phyloP scores from a whole-genome alignment of 2,797 vertebrate species.

The Scarus forsteni region DNA sequence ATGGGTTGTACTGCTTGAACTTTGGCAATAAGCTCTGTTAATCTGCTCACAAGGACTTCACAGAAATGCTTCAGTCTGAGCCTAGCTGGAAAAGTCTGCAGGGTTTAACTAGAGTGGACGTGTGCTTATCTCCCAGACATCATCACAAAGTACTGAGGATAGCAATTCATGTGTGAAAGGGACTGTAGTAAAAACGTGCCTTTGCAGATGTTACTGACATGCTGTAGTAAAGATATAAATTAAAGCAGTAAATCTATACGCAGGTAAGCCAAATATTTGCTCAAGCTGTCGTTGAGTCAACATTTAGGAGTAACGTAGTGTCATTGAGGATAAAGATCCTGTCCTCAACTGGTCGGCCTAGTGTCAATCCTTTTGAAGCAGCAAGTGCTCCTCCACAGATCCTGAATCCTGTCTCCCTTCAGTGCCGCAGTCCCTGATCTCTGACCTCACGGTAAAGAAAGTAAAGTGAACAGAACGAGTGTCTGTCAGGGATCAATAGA shows the following conservation, averaged over 20 bases:
- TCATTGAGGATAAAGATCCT: neutral
- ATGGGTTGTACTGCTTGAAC: too few relatives aligned
- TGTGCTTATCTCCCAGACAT: too few relatives aligned
- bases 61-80: too few relatives aligned
- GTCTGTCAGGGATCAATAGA: conserved; percentile 48
- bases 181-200: neutral
- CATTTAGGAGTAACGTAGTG: neutral
- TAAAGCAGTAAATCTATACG: neutral
- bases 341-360: conserved; percentile 12
- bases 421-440: conserved; percentile 34
- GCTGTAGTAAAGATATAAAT: neutral
- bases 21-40: too few relatives aligned
- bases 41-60: too few relatives aligned
- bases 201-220: neutral
- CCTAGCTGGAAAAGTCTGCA: too few relatives aligned
- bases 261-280: neutral
- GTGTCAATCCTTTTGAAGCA: conserved; percentile 19
- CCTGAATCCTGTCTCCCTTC: neutral
- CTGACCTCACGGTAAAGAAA: conserved; percentile 39
- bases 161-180: neutral
- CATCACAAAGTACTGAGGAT: neutral
- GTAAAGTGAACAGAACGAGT: conserved; percentile 16
- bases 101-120: too few relatives aligned
- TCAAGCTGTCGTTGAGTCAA: neutral
- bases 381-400: conserved; percentile 18